Percentiles rank a stretch among this genome's conserved stretches.
Conservation (phyloP, 2,888 invertebrate species). For the Anorthoa munda region DNA sequence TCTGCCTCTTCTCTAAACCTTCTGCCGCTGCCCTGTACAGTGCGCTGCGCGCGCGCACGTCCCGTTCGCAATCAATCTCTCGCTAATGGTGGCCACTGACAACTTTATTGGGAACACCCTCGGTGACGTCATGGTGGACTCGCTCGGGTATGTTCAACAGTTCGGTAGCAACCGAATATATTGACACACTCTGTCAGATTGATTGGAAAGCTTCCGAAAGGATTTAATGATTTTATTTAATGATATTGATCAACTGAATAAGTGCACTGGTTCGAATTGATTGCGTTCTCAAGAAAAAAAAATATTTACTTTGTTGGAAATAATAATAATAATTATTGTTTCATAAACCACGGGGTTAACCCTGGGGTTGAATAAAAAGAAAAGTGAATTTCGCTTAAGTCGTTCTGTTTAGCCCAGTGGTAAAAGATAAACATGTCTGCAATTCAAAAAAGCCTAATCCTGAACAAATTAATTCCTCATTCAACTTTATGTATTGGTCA, state of each 20-base stretch:
- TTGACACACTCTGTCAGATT: slow-evolving; percentile 24
- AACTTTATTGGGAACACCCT: slow-evolving; percentile 59
- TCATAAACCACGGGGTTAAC: neutral
- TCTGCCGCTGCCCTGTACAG: slow-evolving; percentile 2
- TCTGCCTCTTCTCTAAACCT: slow-evolving; percentile 7
- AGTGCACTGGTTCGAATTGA: neutral
- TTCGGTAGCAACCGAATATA: slow-evolving; percentile 23
- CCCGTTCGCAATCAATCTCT: slow-evolving; percentile 59
- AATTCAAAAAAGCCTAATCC: neutral
- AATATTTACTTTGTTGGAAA: neutral
- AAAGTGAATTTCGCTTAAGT: neutral
- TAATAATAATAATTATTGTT: neutral
- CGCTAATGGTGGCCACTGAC: slow-evolving; percentile 47
- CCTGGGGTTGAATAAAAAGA: neutral
- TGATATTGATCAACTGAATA: slow-evolving; percentile 3
- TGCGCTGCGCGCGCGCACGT: slow-evolving; percentile 18
- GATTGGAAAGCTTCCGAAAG: slow-evolving; percentile 31
- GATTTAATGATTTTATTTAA: slow-evolving; percentile 12
- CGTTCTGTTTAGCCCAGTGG: neutral
- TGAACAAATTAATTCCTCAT: neutral
- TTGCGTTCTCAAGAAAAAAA: neutral
- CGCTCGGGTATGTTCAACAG: slow-evolving; percentile 24
- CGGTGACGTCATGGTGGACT: slow-evolving; percentile 40
- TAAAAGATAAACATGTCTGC: neutral
- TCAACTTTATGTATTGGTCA: neutral